phyloP scores from a whole-genome alignment of 2,888 invertebrate species.

The Entomobrya proxima region DNA sequence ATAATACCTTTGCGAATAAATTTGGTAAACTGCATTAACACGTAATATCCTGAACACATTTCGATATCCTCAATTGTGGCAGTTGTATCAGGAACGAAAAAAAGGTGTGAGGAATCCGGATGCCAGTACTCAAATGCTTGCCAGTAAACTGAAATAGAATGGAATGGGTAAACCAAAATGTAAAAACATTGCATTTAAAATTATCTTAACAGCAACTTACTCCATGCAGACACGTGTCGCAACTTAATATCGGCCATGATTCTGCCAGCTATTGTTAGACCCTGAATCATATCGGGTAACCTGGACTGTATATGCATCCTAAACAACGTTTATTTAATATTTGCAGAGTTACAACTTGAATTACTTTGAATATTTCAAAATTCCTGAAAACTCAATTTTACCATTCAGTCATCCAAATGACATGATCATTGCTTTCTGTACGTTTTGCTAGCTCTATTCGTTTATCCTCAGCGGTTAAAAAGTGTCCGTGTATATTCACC shows the following conservation, averaged over 20 bases:
- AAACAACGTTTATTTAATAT: too few relatives aligned
- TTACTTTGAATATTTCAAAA: neutral
- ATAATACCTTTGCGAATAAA: conserved; percentile 72
- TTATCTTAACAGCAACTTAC: conserved; percentile 44
- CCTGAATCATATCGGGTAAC: conserved; percentile 71
- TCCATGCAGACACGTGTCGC: conserved; percentile 74
- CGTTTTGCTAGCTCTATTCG: conserved; percentile 64
- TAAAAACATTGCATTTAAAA: neutral
- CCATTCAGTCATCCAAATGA: conserved; percentile 75
- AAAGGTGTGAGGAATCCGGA: conserved; percentile 69
- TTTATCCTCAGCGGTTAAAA: conserved; percentile 59
- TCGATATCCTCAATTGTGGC: conserved; percentile 63
- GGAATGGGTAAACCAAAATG: neutral
- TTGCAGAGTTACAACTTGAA: conserved; percentile 20
- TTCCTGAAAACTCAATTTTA: conserved; percentile 14
- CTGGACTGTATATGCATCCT: conserved; percentile 71
- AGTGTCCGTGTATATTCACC: conserved; percentile 74
- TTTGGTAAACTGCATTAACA: conserved; percentile 73
- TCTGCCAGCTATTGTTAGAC: conserved; percentile 67
- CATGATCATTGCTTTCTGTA: conserved; percentile 68
- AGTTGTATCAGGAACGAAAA: conserved; percentile 70
- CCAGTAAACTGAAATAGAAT: conserved; percentile 72
- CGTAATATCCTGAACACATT: conserved; percentile 72
- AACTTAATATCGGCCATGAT: conserved; percentile 71
- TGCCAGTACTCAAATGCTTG: conserved; percentile 73